Conservation (phyloP, 1,140 invertebrate species). For the Papilio polytes region DNA sequence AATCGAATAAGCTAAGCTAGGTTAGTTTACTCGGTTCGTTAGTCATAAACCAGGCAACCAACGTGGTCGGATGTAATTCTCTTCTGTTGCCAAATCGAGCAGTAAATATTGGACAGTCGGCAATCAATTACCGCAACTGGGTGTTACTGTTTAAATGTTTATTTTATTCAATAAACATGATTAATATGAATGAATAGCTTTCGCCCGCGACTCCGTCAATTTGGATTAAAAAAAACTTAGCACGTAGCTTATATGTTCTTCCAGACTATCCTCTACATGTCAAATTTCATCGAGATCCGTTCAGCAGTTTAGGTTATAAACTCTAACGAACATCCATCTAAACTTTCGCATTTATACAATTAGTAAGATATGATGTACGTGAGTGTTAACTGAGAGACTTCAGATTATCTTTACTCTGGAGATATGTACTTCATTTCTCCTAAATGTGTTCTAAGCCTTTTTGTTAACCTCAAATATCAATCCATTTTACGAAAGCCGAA, state of each 20-base stretch:
- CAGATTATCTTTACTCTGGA: neutral
- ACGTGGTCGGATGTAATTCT: constrained; percentile 18
- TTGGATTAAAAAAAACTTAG: too few species aligned
- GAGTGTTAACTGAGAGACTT: neutral
- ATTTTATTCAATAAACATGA: constrained; percentile 4
- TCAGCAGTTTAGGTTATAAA: too few species aligned
- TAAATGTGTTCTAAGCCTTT: too few species aligned
- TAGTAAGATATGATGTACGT: neutral
- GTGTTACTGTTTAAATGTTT: constrained; percentile 9
- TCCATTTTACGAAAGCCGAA: too few species aligned
- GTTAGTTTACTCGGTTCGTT: constrained; percentile 1
- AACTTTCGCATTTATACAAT: neutral
- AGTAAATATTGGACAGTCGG: constrained; percentile 7
- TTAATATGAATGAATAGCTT: neutral
- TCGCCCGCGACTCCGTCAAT: too few species aligned
- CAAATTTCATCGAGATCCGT: too few species aligned
- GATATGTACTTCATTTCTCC: too few species aligned
- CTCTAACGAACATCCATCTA: too few species aligned
- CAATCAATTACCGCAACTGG: constrained; percentile 15
- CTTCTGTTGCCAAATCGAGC: constrained; percentile 17
- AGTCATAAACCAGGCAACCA: neutral
- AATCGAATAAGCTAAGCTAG: neutral
- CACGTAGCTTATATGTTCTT: too few species aligned
- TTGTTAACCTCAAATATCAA: too few species aligned
- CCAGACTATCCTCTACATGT: too few species aligned